Evolutionary conservation across 2,113 vertebrate genomes (phyloP).

Genomic region (Calidris pygmaea): DNA sequence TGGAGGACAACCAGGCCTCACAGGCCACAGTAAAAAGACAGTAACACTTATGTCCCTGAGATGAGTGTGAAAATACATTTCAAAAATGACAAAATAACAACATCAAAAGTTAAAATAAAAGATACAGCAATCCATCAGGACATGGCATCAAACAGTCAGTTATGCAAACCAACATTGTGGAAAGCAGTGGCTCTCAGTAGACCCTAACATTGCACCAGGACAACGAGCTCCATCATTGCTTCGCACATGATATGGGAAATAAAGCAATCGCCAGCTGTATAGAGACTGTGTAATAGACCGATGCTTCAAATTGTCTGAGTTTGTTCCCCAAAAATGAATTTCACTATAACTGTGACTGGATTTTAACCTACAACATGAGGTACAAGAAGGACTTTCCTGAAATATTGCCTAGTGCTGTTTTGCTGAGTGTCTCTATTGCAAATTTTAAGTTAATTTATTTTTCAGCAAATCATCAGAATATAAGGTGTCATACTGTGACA

Average conservation of each 20-base stretch:
- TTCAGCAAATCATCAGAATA: not conserved
- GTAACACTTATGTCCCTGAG: not conserved
- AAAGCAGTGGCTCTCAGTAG: not conserved
- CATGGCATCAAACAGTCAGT: not conserved
- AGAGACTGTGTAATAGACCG: not conserved
- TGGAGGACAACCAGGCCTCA: not conserved
- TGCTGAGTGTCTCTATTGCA: not conserved
- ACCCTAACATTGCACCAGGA: not conserved
- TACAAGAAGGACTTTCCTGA: not conserved
- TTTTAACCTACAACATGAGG: not conserved
- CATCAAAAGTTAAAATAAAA: not conserved
- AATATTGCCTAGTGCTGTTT: not conserved
- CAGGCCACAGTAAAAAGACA: not conserved
- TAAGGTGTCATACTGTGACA: not conserved
- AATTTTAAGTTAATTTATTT: not conserved
- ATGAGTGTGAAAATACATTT: not conserved
- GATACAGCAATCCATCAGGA: not conserved
- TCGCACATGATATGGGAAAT: accelerated
- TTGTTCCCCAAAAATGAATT: not conserved
- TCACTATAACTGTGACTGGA: not conserved
- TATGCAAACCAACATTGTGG: not conserved
- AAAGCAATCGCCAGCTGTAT: not conserved
- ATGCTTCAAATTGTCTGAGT: not conserved
- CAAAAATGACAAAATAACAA: not conserved
- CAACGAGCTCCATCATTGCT: not conserved